Evolutionary conservation across 2,797 vertebrate species (phyloP), one percentile per base, ranked within the genome.

Genomic region (Pygocentrus nattereri): DNA sequence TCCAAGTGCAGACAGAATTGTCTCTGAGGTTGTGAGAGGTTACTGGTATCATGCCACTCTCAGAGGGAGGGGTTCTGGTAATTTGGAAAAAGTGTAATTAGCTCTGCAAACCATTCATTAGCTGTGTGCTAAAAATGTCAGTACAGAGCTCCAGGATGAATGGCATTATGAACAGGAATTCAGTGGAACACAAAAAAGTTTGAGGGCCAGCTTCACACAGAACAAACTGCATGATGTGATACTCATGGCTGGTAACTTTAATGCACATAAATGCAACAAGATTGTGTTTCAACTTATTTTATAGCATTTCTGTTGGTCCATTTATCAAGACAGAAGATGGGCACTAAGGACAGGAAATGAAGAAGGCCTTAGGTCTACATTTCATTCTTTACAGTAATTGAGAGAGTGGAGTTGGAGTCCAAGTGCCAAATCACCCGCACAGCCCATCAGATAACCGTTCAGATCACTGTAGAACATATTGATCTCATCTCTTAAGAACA

Each of bases 41-140:
- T 38, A 44, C 67, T 49, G 67, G 21, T 49, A 44, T 41, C 38
- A 69, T 5, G 23, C 41, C 2, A 41, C 31, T 69, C 61, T 72
- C 79, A 80, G 49, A 69, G 72, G 62, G 65, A 73, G 13, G 61
- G 56, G 49, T 38, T 52, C 38, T 68, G 18, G 25, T 23, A 80
- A 80, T 74, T 58, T 58, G 27, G 65, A 58, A 25, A 11, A 34
- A 71, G 25, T 61, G 23, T 74, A 69, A 75, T 81, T 50, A 69
- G 72, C 64, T 75, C 65, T 49, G 16, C 49, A 81, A 81, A 59
- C 21, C 64, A 61, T 81, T 81, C 23, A 75, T 75, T 81, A 59
- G 41, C 44, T 58, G 38, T 74, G 49, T 49, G 71, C 61, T 49
- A 49, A 80, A 74, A 31, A 80, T 12, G 21, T 47, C 71, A 80